Evolutionary conservation across 2,113 vertebrate species (phyloP).

Genomic region (Thamnophis sirtalis): DNA sequence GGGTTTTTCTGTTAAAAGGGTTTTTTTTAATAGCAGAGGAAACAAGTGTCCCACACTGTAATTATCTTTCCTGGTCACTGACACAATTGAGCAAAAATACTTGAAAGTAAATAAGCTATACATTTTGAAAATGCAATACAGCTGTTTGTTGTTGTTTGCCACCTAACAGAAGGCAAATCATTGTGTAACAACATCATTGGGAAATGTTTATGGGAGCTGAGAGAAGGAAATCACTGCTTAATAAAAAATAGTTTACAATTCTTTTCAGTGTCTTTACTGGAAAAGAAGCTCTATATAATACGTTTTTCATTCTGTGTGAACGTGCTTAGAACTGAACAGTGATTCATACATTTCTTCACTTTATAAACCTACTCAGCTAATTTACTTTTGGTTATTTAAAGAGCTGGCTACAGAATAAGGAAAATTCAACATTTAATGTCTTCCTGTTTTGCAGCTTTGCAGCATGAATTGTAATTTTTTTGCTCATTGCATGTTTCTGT

Average conservation of each 20-base stretch:
- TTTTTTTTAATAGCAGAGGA: constrained; percentile 1
- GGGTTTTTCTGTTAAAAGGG: constrained; percentile 18
- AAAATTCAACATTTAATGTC: constrained; percentile 34
- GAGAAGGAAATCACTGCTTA: constrained; percentile 33
- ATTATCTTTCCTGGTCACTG: constrained; percentile 31
- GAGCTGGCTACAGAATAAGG: constrained; percentile 11
- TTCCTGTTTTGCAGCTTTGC: background rate
- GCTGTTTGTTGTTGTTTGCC: constrained; percentile 50
- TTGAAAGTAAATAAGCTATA: constrained; percentile 14
- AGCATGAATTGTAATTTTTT: constrained; percentile 34
- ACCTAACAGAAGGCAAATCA: constrained; percentile 53
- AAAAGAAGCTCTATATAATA: background rate
- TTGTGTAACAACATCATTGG: constrained; percentile 65
- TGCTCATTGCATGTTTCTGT: constrained; percentile 39
- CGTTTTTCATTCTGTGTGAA: background rate
- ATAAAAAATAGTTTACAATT: background rate
- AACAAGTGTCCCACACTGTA: constrained; percentile 21
- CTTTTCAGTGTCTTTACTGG: background rate
- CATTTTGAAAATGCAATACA: constrained; percentile 25
- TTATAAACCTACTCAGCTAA: constrained; percentile 36
- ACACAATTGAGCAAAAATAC: constrained; percentile 19
- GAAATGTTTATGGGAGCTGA: constrained; percentile 55
- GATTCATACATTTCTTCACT: constrained; percentile 26
- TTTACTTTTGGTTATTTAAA: constrained; percentile 10
- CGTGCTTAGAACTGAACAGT: background rate